Percentiles rank a stretch among this genome's conserved stretches.
Conservation (phyloP, 2,113 vertebrate genomes). For the Rhadina sibilatrix region DNA sequence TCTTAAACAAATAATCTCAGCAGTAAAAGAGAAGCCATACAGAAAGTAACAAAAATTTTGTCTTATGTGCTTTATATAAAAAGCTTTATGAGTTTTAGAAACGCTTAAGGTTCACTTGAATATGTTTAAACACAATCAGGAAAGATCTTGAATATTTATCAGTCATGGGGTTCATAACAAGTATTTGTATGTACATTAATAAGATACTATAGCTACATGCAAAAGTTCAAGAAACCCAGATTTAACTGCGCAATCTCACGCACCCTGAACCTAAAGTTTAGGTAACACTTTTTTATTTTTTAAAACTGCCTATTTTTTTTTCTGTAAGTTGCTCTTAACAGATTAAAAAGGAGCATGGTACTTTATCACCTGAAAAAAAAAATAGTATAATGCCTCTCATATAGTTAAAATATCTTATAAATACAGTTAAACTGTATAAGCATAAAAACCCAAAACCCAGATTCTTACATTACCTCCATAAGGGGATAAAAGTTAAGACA, state of each 20-base stretch:
- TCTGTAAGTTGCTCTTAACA: neutral
- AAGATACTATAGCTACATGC: neutral
- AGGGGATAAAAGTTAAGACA: slow-evolving; percentile 29
- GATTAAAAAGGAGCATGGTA: neutral
- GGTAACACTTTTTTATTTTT: neutral
- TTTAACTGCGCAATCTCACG: neutral
- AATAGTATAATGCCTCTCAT: neutral
- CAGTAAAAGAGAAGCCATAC: neutral
- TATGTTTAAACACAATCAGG: neutral
- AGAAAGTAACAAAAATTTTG: neutral
- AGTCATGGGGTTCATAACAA: neutral
- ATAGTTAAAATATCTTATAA: neutral
- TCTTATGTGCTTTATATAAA: slow-evolving; percentile 13
- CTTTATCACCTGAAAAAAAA: neutral
- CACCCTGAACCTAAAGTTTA: neutral
- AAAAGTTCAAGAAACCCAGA: neutral
- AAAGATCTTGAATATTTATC: neutral
- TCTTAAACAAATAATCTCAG: neutral
- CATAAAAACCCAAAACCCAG: neutral
- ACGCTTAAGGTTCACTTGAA: slow-evolving; percentile 38
- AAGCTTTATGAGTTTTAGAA: neutral
- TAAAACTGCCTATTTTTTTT: neutral
- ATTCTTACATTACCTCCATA: neutral
- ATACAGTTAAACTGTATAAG: neutral
- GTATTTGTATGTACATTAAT: neutral